phyloP scores from a whole-genome alignment of 2,888 invertebrate genomes.

The Sphaerophoria taeniata region DNA sequence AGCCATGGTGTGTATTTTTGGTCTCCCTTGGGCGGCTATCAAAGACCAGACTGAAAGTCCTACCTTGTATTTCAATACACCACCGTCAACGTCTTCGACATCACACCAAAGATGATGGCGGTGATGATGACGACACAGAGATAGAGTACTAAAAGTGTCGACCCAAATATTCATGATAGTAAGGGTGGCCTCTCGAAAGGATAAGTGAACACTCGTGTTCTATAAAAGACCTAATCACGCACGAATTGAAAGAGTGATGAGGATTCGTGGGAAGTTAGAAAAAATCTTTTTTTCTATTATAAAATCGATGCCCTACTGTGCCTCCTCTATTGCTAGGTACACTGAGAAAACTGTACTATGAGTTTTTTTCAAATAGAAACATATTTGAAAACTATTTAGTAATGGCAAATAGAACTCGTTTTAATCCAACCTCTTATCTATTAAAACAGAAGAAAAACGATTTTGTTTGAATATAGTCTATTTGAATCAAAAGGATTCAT shows the following conservation, averaged over 20 bases:
- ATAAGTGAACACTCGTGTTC: constrained; percentile 61
- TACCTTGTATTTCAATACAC: constrained; percentile 20
- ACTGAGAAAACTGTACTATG: no score
- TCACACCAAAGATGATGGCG: no score
- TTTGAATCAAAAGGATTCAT: no score
- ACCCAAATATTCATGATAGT: constrained; percentile 60
- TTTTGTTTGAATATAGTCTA: no score
- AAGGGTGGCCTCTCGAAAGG: constrained; percentile 39
- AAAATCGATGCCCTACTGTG: constrained; percentile 70
- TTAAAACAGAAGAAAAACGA: no score
- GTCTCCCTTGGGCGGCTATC: constrained; percentile 38
- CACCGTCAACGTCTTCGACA: constrained; percentile 1
- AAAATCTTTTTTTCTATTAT: constrained; percentile 24
- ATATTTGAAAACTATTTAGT: no score
- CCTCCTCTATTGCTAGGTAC: neutral
- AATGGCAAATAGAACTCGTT: no score
- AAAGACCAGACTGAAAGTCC: neutral
- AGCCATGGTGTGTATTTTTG: constrained; percentile 54
- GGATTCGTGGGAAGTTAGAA: neutral
- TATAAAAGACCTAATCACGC: constrained; percentile 69
- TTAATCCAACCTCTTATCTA: no score
- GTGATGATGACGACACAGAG: neutral
- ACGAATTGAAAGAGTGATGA: constrained; percentile 44
- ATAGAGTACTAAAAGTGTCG: constrained; percentile 51
- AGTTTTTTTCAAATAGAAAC: no score